Conservation (phyloP, 2,888 invertebrate species). For the Cephus sareptanus region DNA sequence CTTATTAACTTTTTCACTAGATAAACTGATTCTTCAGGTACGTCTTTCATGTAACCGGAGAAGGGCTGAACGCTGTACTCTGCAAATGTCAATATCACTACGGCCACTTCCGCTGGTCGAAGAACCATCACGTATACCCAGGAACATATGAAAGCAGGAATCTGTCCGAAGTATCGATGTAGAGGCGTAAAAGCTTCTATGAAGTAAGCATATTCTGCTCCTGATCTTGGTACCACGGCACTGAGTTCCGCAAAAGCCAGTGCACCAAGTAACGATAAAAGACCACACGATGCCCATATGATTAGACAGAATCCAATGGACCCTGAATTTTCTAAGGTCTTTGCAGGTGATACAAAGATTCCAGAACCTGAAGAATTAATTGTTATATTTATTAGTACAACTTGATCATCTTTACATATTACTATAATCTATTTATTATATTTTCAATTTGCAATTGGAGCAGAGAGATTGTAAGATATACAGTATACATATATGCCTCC, state of each 20-base stretch:
- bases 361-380: slow-evolving; percentile 72
- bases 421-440: too few species aligned
- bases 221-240: slow-evolving; percentile 81
- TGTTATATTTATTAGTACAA: too few species aligned
- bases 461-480: too few species aligned
- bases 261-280: slow-evolving; percentile 83
- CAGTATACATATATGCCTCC: too few species aligned
- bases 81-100: slow-evolving; percentile 80
- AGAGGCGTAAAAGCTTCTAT: slow-evolving; percentile 77
- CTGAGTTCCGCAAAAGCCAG: slow-evolving; percentile 85
- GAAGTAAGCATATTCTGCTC: slow-evolving; percentile 85
- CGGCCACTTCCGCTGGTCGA: slow-evolving; percentile 82
- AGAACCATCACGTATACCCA: slow-evolving; percentile 83
- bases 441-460: too few species aligned
- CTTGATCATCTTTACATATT: too few species aligned
- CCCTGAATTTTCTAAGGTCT: slow-evolving; percentile 80
- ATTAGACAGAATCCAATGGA: slow-evolving; percentile 83
- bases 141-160: slow-evolving; percentile 80
- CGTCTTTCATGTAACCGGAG: slow-evolving; percentile 62
- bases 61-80: slow-evolving; percentile 80
- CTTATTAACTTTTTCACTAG: slow-evolving; percentile 73
- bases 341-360: slow-evolving; percentile 86
- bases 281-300: slow-evolving; percentile 82
- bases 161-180: slow-evolving; percentile 77
- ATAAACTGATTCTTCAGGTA: slow-evolving; percentile 62